Conservation (phyloP, 2,888 invertebrate species). For the Lymantria monacha region DNA sequence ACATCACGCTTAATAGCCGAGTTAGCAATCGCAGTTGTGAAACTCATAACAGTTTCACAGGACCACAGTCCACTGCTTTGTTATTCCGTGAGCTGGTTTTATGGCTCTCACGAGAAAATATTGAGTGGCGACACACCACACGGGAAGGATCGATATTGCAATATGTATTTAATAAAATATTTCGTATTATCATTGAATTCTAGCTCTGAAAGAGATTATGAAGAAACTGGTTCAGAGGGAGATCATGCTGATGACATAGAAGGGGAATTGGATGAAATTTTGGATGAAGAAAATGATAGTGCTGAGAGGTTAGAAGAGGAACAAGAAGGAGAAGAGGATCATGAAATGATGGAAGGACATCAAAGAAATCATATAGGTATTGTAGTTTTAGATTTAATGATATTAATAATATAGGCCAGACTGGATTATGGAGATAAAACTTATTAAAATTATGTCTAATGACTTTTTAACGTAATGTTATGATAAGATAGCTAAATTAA, state of each 20-base stretch:
- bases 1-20: too few species aligned
- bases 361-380: constrained; percentile 76
- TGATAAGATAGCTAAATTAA: not conserved
- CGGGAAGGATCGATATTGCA: too few species aligned
- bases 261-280: constrained; percentile 51
- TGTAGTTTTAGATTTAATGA: not conserved
- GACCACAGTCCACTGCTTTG: too few species aligned
- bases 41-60: too few species aligned
- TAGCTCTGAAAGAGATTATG: constrained; percentile 86
- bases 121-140: too few species aligned
- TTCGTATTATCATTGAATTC: not conserved
- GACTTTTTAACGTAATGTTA: not conserved
- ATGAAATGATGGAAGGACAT: constrained; percentile 62
- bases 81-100: too few species aligned
- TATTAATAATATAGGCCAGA: not conserved
- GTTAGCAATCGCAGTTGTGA: too few species aligned
- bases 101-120: too few species aligned
- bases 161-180: too few species aligned
- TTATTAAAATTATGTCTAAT: not conserved
- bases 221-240: constrained; percentile 87
- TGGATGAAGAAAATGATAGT: constrained; percentile 35
- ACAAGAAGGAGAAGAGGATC: constrained; percentile 64
- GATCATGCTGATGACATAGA: constrained; percentile 85
- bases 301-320: constrained; percentile 61
- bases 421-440: not conserved